Evolutionary conservation across 2,113 vertebrate species (phyloP).

Genomic region (Poeciliopsis retropinna): DNA sequence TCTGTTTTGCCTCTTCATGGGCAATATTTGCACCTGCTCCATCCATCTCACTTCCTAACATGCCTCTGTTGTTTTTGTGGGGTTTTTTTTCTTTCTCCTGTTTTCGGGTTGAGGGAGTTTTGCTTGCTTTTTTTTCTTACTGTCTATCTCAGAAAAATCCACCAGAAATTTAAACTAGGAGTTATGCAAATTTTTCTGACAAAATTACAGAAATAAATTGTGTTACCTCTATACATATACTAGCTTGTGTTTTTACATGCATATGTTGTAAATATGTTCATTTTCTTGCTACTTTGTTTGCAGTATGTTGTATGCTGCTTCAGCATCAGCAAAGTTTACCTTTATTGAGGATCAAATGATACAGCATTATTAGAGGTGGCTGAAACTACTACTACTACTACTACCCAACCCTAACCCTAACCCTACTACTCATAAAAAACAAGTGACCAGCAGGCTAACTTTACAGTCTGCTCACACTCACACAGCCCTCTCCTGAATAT

Average conservation of each 20-base stretch:
- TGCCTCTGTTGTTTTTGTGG: slow-evolving; percentile 10
- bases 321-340: slow-evolving; percentile 37
- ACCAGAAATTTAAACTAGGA: slow-evolving; percentile 32
- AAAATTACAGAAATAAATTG: slow-evolving; percentile 38
- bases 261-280: slow-evolving; percentile 8
- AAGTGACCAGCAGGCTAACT: too few species aligned
- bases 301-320: slow-evolving; percentile 37
- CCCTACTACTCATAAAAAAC: too few species aligned
- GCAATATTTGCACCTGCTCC: slow-evolving; percentile 80
- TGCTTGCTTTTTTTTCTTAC: slow-evolving; percentile 30
- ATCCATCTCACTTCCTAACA: slow-evolving; percentile 49
- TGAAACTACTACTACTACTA: too few species aligned
- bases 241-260: neutral
- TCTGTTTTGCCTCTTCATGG: slow-evolving; percentile 76
- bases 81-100: neutral
- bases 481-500: too few species aligned
- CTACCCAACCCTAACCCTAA: too few species aligned
- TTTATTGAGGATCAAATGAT: slow-evolving; percentile 47
- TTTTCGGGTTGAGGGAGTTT: neutral
- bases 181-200: slow-evolving; percentile 64
- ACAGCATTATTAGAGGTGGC: slow-evolving; percentile 21
- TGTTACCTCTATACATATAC: neutral
- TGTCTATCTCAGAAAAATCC: slow-evolving; percentile 44
- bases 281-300: slow-evolving; percentile 26
- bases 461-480: too few species aligned